These are phyloP conservation scores for Vulpes vulpes DNA, from an alignment of 2,113 vertebrate species.

Conservation along the genomic window DNA sequence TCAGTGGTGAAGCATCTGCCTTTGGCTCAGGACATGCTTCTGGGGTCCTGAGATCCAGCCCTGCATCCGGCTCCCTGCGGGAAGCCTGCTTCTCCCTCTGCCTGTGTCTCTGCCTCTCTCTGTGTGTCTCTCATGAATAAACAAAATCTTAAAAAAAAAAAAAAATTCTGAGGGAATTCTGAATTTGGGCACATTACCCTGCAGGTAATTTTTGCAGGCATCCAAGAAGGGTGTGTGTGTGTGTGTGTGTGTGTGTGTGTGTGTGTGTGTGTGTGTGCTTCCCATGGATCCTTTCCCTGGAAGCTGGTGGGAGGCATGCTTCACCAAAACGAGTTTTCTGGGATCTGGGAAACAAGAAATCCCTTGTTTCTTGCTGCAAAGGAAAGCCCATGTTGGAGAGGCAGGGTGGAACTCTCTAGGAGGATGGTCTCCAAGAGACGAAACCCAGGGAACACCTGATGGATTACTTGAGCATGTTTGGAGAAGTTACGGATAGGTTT, in stretches of 20 bases:
- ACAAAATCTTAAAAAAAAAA: too few species aligned
- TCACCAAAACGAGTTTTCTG: neutral
- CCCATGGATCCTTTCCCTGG: rapidly evolving
- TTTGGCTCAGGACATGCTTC: too few species aligned
- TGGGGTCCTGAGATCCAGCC: too few species aligned
- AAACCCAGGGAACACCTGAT: neutral
- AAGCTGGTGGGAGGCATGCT: neutral
- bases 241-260: too few species aligned
- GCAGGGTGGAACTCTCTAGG: neutral
- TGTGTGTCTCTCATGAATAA: too few species aligned
- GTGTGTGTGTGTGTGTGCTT: too few species aligned
- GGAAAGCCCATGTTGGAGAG: neutral
- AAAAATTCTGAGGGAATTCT: neutral
- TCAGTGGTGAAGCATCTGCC: too few species aligned
- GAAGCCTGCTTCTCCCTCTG: too few species aligned
- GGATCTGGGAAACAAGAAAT: neutral
- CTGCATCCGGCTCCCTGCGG: too few species aligned
- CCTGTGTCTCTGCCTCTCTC: too few species aligned
- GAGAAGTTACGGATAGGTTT: neutral
- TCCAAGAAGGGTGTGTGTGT: too few species aligned
- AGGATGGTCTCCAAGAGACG: neutral
- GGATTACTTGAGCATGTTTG: neutral
- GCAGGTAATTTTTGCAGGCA: neutral
- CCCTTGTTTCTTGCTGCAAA: neutral
- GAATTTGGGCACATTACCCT: neutral